Conservation (phyloP, 2,113 vertebrate genomes). For the Prolemur simus region DNA sequence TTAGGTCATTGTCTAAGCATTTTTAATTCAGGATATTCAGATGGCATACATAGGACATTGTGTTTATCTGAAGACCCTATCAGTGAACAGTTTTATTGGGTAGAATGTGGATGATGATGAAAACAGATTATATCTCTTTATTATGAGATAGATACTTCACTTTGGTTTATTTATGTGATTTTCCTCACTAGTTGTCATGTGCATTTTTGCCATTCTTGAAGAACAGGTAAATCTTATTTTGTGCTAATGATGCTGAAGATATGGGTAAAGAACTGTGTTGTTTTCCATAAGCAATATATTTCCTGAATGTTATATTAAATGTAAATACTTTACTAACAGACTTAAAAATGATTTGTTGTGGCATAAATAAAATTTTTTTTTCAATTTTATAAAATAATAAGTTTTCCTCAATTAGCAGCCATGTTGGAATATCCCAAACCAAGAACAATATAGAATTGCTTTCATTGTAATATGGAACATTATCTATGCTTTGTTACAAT, state of each 20-base stretch:
- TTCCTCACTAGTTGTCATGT: neutral
- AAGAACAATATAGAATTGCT: no score
- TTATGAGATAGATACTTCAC: neutral
- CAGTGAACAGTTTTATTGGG: neutral
- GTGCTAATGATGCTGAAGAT: neutral
- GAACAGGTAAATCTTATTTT: neutral
- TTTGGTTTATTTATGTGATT: neutral
- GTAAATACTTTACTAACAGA: neutral
- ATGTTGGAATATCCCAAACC: no score
- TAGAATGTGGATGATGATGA: neutral
- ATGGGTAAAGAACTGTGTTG: neutral
- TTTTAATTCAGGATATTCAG: neutral
- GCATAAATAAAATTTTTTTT: no score
- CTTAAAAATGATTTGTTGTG: neutral
- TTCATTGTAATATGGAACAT: no score
- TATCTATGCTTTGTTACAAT: no score
- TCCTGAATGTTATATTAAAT: neutral
- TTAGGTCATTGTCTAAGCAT: neutral
- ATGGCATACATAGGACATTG: neutral
- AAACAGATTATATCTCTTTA: neutral
- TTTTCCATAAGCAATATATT: neutral
- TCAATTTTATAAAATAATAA: no score
- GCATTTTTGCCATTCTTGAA: neutral
- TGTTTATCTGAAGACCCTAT: neutral
- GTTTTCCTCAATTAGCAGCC: no score